Conservation (phyloP, 2,113 vertebrate genomes). For the Hippoglossus stenolepis region DNA sequence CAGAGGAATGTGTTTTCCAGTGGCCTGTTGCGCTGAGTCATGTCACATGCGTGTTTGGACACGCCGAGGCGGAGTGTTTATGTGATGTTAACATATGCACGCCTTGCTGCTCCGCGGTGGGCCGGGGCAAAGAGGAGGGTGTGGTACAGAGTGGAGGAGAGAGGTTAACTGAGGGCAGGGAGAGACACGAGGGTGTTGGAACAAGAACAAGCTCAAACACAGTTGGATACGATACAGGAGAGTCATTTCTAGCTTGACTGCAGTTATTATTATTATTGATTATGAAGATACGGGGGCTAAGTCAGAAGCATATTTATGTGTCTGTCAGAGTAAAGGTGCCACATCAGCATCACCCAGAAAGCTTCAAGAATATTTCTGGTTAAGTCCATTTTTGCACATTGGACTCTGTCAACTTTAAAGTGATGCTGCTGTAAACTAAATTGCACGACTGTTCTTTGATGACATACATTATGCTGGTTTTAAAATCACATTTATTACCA, state of each 20-base stretch:
- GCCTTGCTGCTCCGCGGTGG: slow-evolving; percentile 15
- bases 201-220: slow-evolving; percentile 12
- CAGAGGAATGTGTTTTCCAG: slow-evolving; percentile 62
- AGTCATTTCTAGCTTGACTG: slow-evolving; percentile 21
- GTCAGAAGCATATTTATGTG: slow-evolving; percentile 12
- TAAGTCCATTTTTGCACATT: neutral
- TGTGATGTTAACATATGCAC: slow-evolving; percentile 63
- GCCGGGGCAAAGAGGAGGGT: slow-evolving; percentile 27
- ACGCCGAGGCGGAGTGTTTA: slow-evolving; percentile 51
- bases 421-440: neutral
- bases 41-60: slow-evolving; percentile 70
- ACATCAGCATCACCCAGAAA: neutral
- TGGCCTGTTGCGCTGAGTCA: slow-evolving; percentile 59
- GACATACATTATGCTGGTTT: too few species aligned
- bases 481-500: too few species aligned
- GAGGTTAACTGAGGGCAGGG: slow-evolving; percentile 54
- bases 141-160: slow-evolving; percentile 19
- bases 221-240: neutral
- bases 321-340: neutral
- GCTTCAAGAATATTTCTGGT: too few species aligned
- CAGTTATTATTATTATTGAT: slow-evolving; percentile 45
- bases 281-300: slow-evolving; percentile 27
- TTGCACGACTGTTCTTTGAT: too few species aligned
- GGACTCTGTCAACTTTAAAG: neutral
- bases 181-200: slow-evolving; percentile 15